Base-by-base conservation (phyloP, 2,888 invertebrate genomes). In the Folsomia manolachei region DNA sequence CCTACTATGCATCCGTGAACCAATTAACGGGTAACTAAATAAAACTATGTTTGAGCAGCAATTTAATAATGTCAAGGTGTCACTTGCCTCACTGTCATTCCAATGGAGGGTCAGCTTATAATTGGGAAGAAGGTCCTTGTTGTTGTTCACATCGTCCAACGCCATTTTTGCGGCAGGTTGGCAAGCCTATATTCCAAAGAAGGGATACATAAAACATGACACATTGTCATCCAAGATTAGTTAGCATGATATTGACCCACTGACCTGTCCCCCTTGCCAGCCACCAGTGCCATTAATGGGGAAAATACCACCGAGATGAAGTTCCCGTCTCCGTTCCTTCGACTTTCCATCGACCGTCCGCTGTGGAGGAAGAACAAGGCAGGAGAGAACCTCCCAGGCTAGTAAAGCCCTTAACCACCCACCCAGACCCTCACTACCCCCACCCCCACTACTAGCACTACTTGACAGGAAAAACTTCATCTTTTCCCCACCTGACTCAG, bases 291-390 rank as follows among this genome's bases (percentile, higher is more conserved):
- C 97, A 71, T 89, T 91, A 87, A 98, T 97, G 53, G 99, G 98
- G 85, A 99, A 99, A 83, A 98, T 97, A 70, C 96, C 98, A 70
- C 97, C 99, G 84, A 97, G 95, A 85, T 97, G 94, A 82, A 97
- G 86, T 82, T 93, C 92, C 85, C 91, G 90, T 81, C 88, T 88
- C 26, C 67, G 63, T 19, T 56, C 56, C 19, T 21, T 23, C 2
- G 25, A 4, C 19, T 25, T 63, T n/a, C 67, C 63, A 87, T 86
- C 74, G 86, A 66, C 64, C 18, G 68, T 69, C n/a, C 39, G 4
- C 39, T 4, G 39, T 9, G 4, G 39, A 4, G 39, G 39, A 14
- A 39, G 39, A 14, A 39, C 14, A 9, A 39, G 39, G 39, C 39
- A 39, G 39, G 39, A 9, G 39, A 39, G 14, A 39, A 39, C 39